Base-by-base conservation (phyloP, 2,888 invertebrate genomes). In the Ormia ochracea region DNA sequence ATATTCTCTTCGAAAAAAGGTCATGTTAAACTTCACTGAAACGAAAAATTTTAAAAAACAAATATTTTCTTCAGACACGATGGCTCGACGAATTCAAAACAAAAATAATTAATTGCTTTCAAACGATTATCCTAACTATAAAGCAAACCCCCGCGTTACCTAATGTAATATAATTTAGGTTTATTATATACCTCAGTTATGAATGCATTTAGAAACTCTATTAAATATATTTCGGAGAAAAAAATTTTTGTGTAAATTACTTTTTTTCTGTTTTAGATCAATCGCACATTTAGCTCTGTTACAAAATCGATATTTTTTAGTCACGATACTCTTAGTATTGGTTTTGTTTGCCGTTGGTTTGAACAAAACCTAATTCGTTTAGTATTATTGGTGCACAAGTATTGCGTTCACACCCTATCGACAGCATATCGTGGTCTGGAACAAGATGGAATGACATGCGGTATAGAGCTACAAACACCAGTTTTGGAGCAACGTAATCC, bases 341-440 rank as follows among this genome's bases (percentile, higher is more conserved):
- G 94, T 76, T 96, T 93, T 87, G 93, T 96, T 75, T 93, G 93
- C 63, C 95, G 96, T 87, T 96, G 96, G 96, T 91, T 96, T 23
- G 93, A 93, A 84, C 93, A 94, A 81, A 94, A 96, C 90, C 93
- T 94, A 78, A 95, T 94, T 43, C 91, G 96, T 48, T 91, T 96
- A 45, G 91, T 96, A 45, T 91, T 94, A 72, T 93, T 95, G 3
- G 91, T 96, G 23, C 96, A 96, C 88, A 93, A 94, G 88, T 94
- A 84, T 83, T 89, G 88, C 63, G 85, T 90, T 3, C 90, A 90
- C 69, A 88, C 88, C 21, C 84, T 90, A 0, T 88, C 89, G 3
- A 92, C 93, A 5, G 91, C 92, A 0, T 92, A 93, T 90, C 92
- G 93, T 82, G 91, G 91, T 75, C 86, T 93, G 61, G 90, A 89